Conservation (phyloP, 2,888 invertebrate genomes). For the Dorcus parallelipipedus region DNA sequence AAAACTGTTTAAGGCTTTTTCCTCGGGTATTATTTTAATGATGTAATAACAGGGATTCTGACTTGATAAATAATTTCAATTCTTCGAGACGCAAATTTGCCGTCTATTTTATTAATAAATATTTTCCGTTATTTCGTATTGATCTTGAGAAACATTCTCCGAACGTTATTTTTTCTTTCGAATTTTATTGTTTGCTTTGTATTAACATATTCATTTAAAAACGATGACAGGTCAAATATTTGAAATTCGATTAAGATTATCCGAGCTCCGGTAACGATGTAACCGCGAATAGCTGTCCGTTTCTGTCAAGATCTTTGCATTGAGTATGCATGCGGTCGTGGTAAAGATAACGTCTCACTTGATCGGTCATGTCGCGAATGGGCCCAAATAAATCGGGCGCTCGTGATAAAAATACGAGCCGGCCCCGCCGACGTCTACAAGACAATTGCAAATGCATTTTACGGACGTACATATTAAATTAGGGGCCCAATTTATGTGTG, state of each 20-base stretch:
- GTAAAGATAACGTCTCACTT: slow-evolving; percentile 6
- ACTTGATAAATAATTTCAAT: too few species aligned
- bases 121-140: too few species aligned
- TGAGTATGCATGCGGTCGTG: background rate
- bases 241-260: slow-evolving; percentile 6
- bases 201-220: too few species aligned
- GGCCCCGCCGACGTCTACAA: slow-evolving; percentile 2
- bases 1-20: too few species aligned
- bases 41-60: too few species aligned
- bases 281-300: slow-evolving; percentile 3
- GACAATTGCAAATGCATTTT: slow-evolving; percentile 15
- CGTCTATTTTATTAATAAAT: too few species aligned
- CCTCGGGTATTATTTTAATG: too few species aligned
- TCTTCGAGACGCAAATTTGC: too few species aligned
- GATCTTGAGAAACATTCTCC: too few species aligned
- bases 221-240: background rate
- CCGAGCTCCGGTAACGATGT: background rate
- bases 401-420: slow-evolving; percentile 9
- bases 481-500: background rate
- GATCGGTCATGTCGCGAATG: slow-evolving; percentile 3
- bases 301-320: background rate
- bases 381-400: slow-evolving; percentile 10
- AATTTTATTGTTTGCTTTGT: too few species aligned
- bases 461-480: slow-evolving; percentile 14
- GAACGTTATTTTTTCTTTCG: too few species aligned